Evolutionary conservation across 2,888 invertebrate species (phyloP).

Genomic region (Leptopilina syphax): DNA sequence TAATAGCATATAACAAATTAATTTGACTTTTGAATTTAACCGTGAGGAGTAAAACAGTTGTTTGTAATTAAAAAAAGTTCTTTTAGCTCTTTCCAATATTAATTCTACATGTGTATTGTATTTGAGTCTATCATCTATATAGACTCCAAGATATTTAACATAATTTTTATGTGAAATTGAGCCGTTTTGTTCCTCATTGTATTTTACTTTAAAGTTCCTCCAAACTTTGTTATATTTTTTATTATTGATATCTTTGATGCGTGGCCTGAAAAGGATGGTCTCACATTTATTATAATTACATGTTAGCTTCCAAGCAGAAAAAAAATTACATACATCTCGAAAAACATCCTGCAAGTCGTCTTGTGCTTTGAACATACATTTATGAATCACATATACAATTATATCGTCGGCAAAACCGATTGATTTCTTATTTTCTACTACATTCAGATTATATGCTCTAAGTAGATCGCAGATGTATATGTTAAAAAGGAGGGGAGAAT

Average conservation of each 20-base stretch:
- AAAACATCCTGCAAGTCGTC: slow-evolving; percentile 17
- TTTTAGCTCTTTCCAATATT: no score
- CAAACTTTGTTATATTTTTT: background rate
- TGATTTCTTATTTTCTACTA: background rate
- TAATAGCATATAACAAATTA: no score
- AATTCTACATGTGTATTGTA: no score
- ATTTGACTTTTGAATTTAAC: no score
- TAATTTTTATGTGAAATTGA: no score
- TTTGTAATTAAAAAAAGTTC: no score
- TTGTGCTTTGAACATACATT: slow-evolving; percentile 25
- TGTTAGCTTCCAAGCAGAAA: slow-evolving; percentile 43
- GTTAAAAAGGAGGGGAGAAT: slow-evolving; percentile 40
- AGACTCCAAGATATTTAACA: no score
- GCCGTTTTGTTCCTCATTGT: no score
- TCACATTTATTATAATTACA: slow-evolving; percentile 43
- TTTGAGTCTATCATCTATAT: no score
- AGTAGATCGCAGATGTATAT: slow-evolving; percentile 41
- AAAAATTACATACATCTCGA: slow-evolving; percentile 35
- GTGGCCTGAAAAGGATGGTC: slow-evolving; percentile 47
- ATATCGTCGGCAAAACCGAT: slow-evolving; percentile 24
- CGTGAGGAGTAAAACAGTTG: no score
- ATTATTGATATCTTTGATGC: background rate
- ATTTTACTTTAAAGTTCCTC: slow-evolving; percentile 43
- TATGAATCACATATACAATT: slow-evolving; percentile 27
- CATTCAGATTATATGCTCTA: slow-evolving; percentile 25